phyloP scores from a whole-genome alignment of 2,888 invertebrate species.

The Sepiola atlantica region DNA sequence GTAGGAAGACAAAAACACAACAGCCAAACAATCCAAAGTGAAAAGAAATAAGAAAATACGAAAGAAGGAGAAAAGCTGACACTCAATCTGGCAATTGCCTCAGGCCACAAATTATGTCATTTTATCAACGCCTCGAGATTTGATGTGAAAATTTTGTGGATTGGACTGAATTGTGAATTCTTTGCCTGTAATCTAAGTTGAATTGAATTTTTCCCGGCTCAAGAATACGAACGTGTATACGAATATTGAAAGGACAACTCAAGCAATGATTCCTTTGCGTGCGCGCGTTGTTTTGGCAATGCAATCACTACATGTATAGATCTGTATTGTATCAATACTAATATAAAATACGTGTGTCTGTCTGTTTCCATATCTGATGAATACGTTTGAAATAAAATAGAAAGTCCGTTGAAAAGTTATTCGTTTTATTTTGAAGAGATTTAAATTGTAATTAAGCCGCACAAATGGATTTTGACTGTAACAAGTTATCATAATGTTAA shows the following conservation, averaged over 20 bases:
- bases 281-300: not conserved
- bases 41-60: too few species aligned
- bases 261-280: not conserved
- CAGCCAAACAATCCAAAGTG: not conserved
- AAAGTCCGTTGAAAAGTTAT: too few species aligned
- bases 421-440: too few species aligned
- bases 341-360: too few species aligned
- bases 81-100: not conserved
- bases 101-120: not conserved
- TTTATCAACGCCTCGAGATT: not conserved
- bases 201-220: not conserved
- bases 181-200: not conserved
- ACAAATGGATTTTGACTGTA: too few species aligned
- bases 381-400: too few species aligned
- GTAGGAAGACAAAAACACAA: not conserved
- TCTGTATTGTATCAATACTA: too few species aligned
- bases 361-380: too few species aligned
- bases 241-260: not conserved
- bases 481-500: too few species aligned
- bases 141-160: not conserved
- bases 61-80: not conserved
- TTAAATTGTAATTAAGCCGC: too few species aligned
- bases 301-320: too few species aligned
- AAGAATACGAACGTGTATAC: not conserved
- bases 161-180: constrained; percentile 17